Percentiles rank a stretch among this genome's conserved stretches.
phyloP scores from a whole-genome alignment of 2,797 vertebrate genomes.

The Cephalopachus bancanus region DNA sequence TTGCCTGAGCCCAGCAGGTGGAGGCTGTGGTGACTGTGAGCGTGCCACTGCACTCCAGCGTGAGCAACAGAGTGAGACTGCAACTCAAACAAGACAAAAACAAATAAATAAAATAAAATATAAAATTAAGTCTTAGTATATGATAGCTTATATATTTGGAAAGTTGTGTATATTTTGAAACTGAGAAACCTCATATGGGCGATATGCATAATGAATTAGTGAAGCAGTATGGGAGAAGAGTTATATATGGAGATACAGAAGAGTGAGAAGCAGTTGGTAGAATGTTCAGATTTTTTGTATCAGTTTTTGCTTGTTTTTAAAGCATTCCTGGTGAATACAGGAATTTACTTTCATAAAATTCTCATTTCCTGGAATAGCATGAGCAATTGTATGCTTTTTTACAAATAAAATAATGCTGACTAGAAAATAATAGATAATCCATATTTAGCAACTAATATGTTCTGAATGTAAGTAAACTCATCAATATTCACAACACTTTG shows the following conservation, averaged over 20 bases:
- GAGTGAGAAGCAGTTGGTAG: not conserved
- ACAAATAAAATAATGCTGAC: not conserved
- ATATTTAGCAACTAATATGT: not conserved
- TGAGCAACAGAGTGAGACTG: too few relatives aligned
- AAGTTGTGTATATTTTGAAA: not conserved
- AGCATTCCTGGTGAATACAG: not conserved
- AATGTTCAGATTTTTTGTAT: not conserved
- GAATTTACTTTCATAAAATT: not conserved
- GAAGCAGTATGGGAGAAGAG: not conserved
- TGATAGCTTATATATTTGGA: not conserved
- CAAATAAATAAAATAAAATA: too few relatives aligned
- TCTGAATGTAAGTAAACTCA: not conserved
- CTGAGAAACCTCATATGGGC: accelerated
- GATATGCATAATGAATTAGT: not conserved
- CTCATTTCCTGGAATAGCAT: not conserved
- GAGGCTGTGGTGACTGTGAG: too few relatives aligned
- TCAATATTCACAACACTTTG: not conserved
- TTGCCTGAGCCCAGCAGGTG: too few relatives aligned
- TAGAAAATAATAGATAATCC: not conserved
- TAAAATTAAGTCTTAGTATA: not conserved
- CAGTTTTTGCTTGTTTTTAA: not conserved
- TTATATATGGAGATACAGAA: too few relatives aligned
- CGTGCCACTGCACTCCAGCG: too few relatives aligned
- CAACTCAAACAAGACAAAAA: too few relatives aligned
- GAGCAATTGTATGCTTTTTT: not conserved